Evolutionary conservation across 2,113 vertebrate genomes (phyloP).

Genomic region (Cranoglanis bouderius): DNA sequence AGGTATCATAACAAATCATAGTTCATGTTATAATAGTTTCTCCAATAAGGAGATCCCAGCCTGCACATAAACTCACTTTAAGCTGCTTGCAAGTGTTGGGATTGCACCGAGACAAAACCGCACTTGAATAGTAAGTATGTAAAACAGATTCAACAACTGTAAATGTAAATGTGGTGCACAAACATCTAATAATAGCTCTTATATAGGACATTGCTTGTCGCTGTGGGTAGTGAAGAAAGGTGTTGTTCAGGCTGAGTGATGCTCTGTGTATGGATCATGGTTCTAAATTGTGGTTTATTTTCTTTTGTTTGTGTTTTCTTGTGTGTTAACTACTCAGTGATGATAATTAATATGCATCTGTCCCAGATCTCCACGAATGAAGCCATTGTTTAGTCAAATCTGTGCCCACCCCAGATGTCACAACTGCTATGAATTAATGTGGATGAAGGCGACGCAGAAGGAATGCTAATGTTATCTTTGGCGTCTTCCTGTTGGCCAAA

Average conservation of each 20-base stretch:
- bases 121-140: slow-evolving; percentile 78
- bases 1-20: background rate
- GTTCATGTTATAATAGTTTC: slow-evolving; percentile 57
- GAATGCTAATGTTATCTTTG: slow-evolving; percentile 71
- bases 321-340: slow-evolving; percentile 42
- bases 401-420: slow-evolving; percentile 59
- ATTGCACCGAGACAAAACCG: slow-evolving; percentile 75
- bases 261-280: slow-evolving; percentile 19
- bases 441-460: slow-evolving; percentile 57
- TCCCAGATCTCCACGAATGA: slow-evolving; percentile 46
- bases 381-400: slow-evolving; percentile 58
- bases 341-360: slow-evolving; percentile 59
- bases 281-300: slow-evolving; percentile 18
- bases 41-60: slow-evolving; percentile 77
- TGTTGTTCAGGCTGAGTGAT: background rate
- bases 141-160: slow-evolving; percentile 79
- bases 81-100: slow-evolving; percentile 85
- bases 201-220: slow-evolving; percentile 80
- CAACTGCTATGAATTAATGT: slow-evolving; percentile 67
- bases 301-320: slow-evolving; percentile 29
- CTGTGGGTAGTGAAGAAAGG: slow-evolving; percentile 54
- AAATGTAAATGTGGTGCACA: slow-evolving; percentile 73
- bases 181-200: slow-evolving; percentile 81
- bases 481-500: slow-evolving; percentile 63
- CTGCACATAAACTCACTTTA: slow-evolving; percentile 74